Evolutionary conservation across 1,140 invertebrate genomes (phyloP).

Genomic region (Streblospio benedicti): DNA sequence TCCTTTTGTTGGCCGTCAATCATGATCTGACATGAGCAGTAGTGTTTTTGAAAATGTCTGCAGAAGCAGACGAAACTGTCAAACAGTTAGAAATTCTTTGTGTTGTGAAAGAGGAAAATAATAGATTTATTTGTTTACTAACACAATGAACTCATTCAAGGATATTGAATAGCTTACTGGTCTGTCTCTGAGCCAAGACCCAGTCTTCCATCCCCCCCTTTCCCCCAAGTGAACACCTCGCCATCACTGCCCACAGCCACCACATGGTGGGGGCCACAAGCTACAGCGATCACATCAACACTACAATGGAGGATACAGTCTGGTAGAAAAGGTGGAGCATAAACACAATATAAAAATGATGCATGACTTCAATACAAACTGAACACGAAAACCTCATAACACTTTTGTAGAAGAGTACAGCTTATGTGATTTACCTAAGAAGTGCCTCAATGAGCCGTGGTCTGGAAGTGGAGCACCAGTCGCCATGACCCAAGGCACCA

Average conservation of each 20-base stretch:
- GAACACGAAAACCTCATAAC: no score
- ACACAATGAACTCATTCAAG: no score
- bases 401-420: no score
- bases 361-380: no score
- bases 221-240: slow-evolving; percentile 62
- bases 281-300: slow-evolving; percentile 57
- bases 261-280: slow-evolving; percentile 60
- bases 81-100: no score
- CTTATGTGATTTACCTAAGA: slow-evolving; percentile 43
- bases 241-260: slow-evolving; percentile 56
- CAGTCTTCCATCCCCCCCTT: slow-evolving; percentile 56
- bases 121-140: no score
- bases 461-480: slow-evolving; percentile 52
- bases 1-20: no score
- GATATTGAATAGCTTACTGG: slow-evolving; percentile 36
- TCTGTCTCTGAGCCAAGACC: slow-evolving; percentile 57
- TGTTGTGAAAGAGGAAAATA: no score
- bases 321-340: slow-evolving; percentile 26
- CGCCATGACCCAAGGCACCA: slow-evolving; percentile 61
- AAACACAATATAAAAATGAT: neutral
- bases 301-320: slow-evolving; percentile 41
- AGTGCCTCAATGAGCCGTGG: slow-evolving; percentile 58
- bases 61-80: no score
- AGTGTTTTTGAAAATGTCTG: no score
- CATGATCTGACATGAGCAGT: no score